These are phyloP conservation scores for Epizoanthus fatuus DNA, from an alignment of 92 coral and sea anemone genomes.

Conservation along the genomic window DNA sequence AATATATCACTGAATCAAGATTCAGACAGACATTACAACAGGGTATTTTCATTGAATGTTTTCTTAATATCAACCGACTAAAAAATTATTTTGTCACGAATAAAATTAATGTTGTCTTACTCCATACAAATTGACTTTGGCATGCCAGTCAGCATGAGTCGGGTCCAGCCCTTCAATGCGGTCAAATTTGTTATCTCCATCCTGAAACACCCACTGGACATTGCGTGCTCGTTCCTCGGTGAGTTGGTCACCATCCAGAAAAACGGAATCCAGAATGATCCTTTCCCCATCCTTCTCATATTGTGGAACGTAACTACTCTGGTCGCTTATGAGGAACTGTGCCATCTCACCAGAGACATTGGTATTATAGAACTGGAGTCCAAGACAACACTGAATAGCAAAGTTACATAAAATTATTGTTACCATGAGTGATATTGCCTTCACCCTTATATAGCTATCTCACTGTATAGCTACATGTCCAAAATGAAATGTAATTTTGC, in stretches of 20 bases:
- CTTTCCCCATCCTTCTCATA: neutral
- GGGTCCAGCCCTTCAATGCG: slow-evolving; percentile 1
- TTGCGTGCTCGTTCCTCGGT: slow-evolving; percentile 13
- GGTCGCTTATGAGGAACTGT: neutral
- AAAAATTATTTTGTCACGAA: too few species aligned
- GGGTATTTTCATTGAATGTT: too few species aligned
- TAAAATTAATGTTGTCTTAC: neutral
- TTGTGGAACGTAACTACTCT: neutral
- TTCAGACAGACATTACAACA: too few species aligned
- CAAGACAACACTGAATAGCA: slow-evolving; percentile 6
- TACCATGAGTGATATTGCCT: too few species aligned
- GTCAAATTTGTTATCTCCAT: neutral
- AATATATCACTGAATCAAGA: too few species aligned
- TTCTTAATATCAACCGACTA: too few species aligned
- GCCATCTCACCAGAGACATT: slow-evolving; percentile 15
- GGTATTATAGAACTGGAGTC: neutral
- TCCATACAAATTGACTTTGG: neutral
- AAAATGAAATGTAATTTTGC: too few species aligned
- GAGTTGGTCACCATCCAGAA: slow-evolving; percentile 17
- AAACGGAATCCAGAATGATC: neutral
- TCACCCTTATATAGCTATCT: too few species aligned
- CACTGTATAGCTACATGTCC: too few species aligned
- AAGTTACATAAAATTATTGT: too few species aligned
- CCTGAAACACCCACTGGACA: neutral
- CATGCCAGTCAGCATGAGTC: slow-evolving; percentile 21